A percentile compares a stretch with the other conserved stretches of the same genome.
Evolutionary conservation across 2,888 invertebrate species (phyloP).

Genomic region (Noctua janthe): DNA sequence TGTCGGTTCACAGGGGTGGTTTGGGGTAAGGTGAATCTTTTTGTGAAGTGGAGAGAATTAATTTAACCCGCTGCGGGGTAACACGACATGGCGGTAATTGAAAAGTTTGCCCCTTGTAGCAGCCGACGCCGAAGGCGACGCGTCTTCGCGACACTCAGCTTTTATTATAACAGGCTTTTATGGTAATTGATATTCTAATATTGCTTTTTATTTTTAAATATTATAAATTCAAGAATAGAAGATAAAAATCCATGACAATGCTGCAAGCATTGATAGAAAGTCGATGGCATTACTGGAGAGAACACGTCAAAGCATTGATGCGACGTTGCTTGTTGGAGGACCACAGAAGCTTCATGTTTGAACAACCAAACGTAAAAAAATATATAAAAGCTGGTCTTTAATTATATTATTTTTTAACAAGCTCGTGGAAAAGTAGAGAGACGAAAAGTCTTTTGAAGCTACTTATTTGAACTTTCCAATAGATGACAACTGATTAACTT

Average conservation of each 20-base stretch:
- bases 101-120: conserved; percentile 90
- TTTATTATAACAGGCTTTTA: conserved; percentile 72
- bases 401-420: neutral
- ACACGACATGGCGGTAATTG: conserved; percentile 90
- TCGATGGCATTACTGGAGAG: neutral
- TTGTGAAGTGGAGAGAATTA: conserved; percentile 91
- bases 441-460: conserved; percentile 22
- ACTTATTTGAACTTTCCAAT: conserved; percentile 41
- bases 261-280: no score
- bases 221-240: neutral
- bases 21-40: conserved; percentile 89
- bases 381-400: neutral
- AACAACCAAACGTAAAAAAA: neutral
- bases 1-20: conserved; percentile 82
- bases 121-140: conserved; percentile 78
- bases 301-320: neutral
- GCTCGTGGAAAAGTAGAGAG: neutral
- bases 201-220: neutral
- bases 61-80: conserved; percentile 91
- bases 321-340: neutral
- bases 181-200: conserved; percentile 70
- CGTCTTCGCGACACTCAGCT: conserved; percentile 78
- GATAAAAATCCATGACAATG: neutral
- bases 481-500: conserved; percentile 77
- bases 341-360: neutral